Percentiles rank a stretch among this genome's conserved stretches.
Conservation (phyloP, 2,797 vertebrate species). For the Intellagama lesueurii region DNA sequence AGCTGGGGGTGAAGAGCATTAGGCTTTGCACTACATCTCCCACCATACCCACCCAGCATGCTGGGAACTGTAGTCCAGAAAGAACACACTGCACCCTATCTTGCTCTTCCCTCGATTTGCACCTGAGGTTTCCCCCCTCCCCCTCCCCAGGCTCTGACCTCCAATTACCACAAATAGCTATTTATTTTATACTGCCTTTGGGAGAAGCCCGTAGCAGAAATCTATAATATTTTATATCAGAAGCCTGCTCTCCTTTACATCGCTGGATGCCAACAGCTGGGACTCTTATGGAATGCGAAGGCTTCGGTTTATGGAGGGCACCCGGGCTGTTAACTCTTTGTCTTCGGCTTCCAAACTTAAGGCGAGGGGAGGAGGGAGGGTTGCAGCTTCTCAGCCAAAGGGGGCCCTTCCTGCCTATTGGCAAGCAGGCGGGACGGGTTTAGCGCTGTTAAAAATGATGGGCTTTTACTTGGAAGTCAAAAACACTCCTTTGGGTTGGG, state of each 20-base stretch:
- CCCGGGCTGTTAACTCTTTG: conserved; percentile 64
- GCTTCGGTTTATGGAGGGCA: conserved; percentile 72
- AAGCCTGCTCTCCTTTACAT: conserved; percentile 81
- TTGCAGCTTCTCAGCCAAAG: no score
- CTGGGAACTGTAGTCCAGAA: no score
- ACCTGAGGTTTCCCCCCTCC: no score
- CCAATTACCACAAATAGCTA: conserved; percentile 83
- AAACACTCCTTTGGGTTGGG: no score
- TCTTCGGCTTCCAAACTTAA: conserved; percentile 37
- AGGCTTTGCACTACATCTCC: not conserved
- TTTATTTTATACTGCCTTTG: conserved; percentile 82
- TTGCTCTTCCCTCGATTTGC: no score
- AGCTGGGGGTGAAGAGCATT: not conserved
- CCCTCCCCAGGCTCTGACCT: conserved; percentile 46
- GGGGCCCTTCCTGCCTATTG: no score
- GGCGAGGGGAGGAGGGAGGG: conserved; percentile 13
- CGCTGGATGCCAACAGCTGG: conserved; percentile 79
- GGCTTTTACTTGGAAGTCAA: no score
- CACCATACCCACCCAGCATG: no score
- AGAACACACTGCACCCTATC: no score
- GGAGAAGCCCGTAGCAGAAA: conserved; percentile 79
- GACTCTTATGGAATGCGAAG: conserved; percentile 78
- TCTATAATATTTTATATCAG: conserved; percentile 82
- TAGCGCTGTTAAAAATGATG: no score
- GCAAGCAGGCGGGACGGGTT: no score